A percentile compares a stretch with the other conserved stretches of the same genome.
Evolutionary conservation across 2,113 vertebrate genomes (phyloP).

Genomic region (Triplophysa tibetana): DNA sequence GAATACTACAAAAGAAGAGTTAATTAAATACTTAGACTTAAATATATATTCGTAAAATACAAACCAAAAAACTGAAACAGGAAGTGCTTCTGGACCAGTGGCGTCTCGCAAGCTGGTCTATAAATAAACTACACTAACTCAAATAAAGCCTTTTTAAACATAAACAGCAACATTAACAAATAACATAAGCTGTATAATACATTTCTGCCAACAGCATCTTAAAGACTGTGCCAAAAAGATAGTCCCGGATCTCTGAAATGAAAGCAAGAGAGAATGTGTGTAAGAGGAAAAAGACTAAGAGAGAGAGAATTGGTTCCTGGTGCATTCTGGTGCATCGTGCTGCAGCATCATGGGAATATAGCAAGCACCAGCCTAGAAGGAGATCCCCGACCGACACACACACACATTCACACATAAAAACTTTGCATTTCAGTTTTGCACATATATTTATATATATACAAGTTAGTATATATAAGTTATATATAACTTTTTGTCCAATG

Average conservation of each 20-base stretch:
- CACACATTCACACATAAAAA: conserved; percentile 7
- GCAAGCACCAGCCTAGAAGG: conserved; percentile 32
- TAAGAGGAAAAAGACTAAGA: conserved; percentile 26
- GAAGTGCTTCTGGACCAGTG: too few species aligned
- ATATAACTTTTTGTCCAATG: too few species aligned
- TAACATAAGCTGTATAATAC: neutral
- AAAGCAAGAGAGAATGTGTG: neutral
- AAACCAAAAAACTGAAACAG: too few species aligned
- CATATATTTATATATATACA: too few species aligned
- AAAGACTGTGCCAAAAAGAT: neutral
- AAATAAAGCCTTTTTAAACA: neutral
- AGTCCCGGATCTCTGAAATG: conserved; percentile 18
- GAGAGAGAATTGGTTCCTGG: conserved; percentile 35
- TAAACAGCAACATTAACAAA: neutral
- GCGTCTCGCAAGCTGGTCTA: too few species aligned
- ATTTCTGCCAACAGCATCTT: neutral
- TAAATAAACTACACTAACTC: conserved; percentile 6
- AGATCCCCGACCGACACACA: conserved; percentile 31
- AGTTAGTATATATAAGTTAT: too few species aligned
- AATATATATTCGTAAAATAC: too few species aligned
- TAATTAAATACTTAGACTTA: too few species aligned
- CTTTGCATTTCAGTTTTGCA: neutral
- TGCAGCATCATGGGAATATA: conserved; percentile 53
- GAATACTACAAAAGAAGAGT: too few species aligned
- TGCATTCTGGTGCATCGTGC: conserved; percentile 51